Evolutionary conservation across 2,797 vertebrate species (phyloP), one percentile per base, ranked within the genome.

Genomic region (Microhierax caerulescens): DNA sequence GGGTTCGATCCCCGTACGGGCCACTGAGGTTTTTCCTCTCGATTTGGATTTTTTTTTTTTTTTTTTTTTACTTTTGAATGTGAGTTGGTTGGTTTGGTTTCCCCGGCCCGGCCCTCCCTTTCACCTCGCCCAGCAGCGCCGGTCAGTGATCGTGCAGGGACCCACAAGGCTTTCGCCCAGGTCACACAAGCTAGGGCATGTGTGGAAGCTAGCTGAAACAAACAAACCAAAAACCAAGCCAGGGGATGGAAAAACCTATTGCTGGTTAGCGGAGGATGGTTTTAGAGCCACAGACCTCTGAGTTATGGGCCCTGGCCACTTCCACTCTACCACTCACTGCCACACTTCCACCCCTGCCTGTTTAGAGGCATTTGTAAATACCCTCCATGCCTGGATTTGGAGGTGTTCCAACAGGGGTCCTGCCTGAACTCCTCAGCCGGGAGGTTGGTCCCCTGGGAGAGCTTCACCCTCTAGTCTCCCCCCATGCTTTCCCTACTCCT

Each of bases 81-180:
- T 19, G 43, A 8, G 43, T 19, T 18, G 18, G 43, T 43, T 43
- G 43, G 16, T 8, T 43, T 43, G 17, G 5, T 5, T 3, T 3
- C 2, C 2, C 2, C 5, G 39, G 39, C 0, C 0, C 1, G 0
- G 4, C 4, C 2, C 3, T 14, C 37, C 2, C 0, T 25, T 43
- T 36, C 3, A 2, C 23, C 14, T 27, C 7, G 0, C 24, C 34
- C 14, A 14, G 17, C 14, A 14, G 17, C 3, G 2, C 18, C 5
- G 1, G 12, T 2, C 15, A 10, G 9, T 1, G 7, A 8, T 13
- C 5, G 10, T 5, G 11, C 8, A 21, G 5, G 2, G 4, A 19
- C 8, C 5, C 9, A 2, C 21, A 41, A 11, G 5, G 11, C 15
- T 7, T 12, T 23, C 16, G 3, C 5, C 5, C 4, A 8, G 7